Conservation (phyloP, 2,797 vertebrate genomes). For the Sebastolobus alascanus region DNA sequence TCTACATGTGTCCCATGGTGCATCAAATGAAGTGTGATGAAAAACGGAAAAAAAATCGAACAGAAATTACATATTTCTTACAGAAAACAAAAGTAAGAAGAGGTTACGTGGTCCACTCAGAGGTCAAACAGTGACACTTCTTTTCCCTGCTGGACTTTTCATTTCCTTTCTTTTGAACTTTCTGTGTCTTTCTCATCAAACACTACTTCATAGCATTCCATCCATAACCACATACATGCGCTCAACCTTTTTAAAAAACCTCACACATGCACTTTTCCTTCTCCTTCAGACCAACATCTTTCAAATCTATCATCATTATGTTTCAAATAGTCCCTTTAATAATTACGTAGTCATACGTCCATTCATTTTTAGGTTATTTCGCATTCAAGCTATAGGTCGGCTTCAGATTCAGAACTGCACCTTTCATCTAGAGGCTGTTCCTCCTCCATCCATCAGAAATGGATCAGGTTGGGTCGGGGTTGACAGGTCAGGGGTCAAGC, state of each 20-base stretch:
- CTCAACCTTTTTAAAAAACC: conserved; percentile 33
- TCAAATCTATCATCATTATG: conserved; percentile 65
- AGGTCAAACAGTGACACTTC: conserved; percentile 21
- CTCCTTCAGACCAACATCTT: conserved; percentile 56
- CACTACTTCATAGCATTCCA: conserved; percentile 62
- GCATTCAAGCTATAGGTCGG: conserved; percentile 30
- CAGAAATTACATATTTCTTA: conserved; percentile 20
- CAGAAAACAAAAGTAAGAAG: conserved; percentile 18
- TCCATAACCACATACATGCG: conserved; percentile 62
- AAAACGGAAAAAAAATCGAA: neutral
- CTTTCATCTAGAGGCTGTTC: conserved; percentile 22
- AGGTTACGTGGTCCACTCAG: conserved; percentile 16
- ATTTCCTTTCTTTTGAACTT: conserved; percentile 56
- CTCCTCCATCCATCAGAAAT: conserved; percentile 23
- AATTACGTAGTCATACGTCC: conserved; percentile 38
- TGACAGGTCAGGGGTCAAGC: conserved; percentile 51
- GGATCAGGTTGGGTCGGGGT: conserved; percentile 16
- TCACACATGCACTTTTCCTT: conserved; percentile 63
- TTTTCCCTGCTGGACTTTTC: conserved; percentile 52
- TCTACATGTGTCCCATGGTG: neutral
- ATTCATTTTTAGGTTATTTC: conserved; percentile 35
- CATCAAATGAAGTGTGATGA: neutral
- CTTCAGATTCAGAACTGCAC: conserved; percentile 30
- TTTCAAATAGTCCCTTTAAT: conserved; percentile 50
- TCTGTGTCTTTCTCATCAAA: conserved; percentile 44